phyloP scores from a whole-genome alignment of 2,113 vertebrate genomes.

The Castor canadensis region DNA sequence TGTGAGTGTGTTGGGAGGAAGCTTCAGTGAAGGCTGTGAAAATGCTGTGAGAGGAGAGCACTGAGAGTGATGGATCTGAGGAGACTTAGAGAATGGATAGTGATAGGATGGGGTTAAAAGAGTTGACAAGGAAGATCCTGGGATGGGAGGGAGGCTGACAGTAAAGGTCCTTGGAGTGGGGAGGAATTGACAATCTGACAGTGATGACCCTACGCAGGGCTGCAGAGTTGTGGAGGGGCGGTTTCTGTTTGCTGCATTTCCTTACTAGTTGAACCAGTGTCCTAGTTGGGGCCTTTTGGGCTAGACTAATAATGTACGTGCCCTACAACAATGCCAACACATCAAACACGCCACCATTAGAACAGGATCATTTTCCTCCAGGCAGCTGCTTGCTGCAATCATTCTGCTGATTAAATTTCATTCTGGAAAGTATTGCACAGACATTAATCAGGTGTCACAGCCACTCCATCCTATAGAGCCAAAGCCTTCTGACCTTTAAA shows the following conservation, averaged over 20 bases:
- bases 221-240: not conserved
- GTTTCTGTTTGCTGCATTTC: conserved; percentile 2
- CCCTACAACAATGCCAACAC: conserved; percentile 74
- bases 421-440: conserved; percentile 77
- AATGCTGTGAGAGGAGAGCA: no score
- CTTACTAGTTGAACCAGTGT: conserved; percentile 47
- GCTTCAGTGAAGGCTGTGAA: conserved; percentile 44
- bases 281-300: conserved; percentile 36
- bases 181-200: conserved; percentile 40
- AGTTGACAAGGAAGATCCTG: conserved; percentile 18
- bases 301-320: conserved; percentile 72
- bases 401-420: conserved; percentile 81
- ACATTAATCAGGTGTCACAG: conserved; percentile 79
- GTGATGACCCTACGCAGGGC: not conserved
- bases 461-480: conserved; percentile 76
- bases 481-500: conserved; percentile 79
- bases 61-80: not conserved
- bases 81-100: not conserved
- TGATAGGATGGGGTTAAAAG: not conserved
- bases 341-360: conserved; percentile 77
- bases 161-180: conserved; percentile 24
- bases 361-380: conserved; percentile 77
- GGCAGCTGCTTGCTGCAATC: conserved; percentile 79
- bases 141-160: conserved; percentile 25
- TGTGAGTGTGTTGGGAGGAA: not conserved